phyloP scores from a whole-genome alignment of 2,888 invertebrate genomes.

The Epistrophe eligans region DNA sequence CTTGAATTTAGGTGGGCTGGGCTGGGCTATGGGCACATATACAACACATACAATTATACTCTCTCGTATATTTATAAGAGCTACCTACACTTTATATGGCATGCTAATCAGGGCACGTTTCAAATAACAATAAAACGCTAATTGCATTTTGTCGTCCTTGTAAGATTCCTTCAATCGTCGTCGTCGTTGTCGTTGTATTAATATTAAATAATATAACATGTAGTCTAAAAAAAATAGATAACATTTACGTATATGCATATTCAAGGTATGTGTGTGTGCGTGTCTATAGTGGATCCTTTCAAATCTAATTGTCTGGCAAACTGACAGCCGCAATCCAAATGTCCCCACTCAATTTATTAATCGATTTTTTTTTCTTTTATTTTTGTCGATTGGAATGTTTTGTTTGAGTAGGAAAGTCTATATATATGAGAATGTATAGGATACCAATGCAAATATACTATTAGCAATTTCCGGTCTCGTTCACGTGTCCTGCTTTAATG shows the following conservation, averaged over 20 bases:
- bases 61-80: no score
- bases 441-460: conserved; percentile 50
- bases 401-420: conserved; percentile 4
- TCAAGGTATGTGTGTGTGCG: not conserved
- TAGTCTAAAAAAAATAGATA: not conserved
- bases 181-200: no score
- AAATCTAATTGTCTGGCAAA: conserved; percentile 68
- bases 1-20: conserved; percentile 5
- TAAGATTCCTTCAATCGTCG: conserved; percentile 33
- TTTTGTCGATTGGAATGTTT: conserved; percentile 13
- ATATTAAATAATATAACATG: conserved; percentile 1
- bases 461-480: conserved; percentile 58
- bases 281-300: conserved; percentile 9
- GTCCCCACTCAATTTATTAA: conserved; percentile 43
- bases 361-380: conserved; percentile 61
- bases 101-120: conserved; percentile 73
- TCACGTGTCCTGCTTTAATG: conserved; percentile 23
- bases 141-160: conserved; percentile 73
- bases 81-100: conserved; percentile 2
- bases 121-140: conserved; percentile 74
- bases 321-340: conserved; percentile 41
- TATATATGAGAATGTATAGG: not conserved
- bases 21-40: no score
- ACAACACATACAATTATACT: no score
- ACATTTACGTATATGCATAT: not conserved